Evolutionary conservation across 2,888 invertebrate species (phyloP).

Genomic region (Luffia ferchaultella): DNA sequence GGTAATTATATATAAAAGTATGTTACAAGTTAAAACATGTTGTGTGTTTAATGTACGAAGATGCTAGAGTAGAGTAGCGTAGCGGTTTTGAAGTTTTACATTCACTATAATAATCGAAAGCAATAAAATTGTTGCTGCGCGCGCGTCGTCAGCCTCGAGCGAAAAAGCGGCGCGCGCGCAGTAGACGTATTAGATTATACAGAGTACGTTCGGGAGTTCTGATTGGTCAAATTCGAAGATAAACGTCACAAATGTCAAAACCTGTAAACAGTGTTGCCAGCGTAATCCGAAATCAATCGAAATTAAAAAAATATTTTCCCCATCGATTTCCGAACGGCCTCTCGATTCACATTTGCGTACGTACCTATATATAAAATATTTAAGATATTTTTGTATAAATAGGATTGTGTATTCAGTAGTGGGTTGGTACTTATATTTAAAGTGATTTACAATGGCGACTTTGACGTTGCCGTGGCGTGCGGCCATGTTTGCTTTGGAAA

Average conservation of each 20-base stretch:
- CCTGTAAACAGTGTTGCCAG: background rate
- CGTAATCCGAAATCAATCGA: background rate
- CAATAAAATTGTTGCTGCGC: background rate
- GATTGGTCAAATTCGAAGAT: background rate
- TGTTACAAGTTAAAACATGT: background rate
- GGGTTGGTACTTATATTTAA: background rate
- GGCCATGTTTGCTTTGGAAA: background rate
- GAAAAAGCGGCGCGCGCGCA: background rate
- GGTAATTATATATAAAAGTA: background rate
- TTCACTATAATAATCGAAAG: background rate
- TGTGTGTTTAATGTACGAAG: background rate
- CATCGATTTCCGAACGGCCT: background rate
- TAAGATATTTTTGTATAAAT: background rate
- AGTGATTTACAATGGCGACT: background rate
- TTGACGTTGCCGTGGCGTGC: background rate
- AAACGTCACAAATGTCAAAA: background rate
- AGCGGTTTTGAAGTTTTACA: constrained; percentile 1
- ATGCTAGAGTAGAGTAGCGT: constrained; percentile 1
- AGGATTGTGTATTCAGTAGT: background rate
- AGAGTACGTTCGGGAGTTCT: background rate
- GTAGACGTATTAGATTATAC: background rate
- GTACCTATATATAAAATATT: background rate
- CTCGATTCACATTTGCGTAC: background rate
- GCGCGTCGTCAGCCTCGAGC: background rate
- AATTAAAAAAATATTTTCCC: background rate